Conservation (phyloP, 2,113 vertebrate species). For the Phasianus colchicus region DNA sequence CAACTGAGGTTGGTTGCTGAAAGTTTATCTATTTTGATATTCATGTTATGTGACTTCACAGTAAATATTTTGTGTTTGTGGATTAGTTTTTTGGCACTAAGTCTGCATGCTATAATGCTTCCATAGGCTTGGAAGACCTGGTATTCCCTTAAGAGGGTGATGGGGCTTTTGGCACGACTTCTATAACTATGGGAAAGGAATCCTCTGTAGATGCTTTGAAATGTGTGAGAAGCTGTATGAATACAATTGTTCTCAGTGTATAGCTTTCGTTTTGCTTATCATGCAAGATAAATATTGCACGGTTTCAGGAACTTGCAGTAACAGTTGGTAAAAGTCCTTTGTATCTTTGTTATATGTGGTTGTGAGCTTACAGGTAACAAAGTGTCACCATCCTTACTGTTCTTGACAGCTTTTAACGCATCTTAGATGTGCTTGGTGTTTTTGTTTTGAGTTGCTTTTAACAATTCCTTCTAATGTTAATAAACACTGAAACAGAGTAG, state of each 20-base stretch:
- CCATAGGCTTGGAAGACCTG: neutral
- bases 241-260: neutral
- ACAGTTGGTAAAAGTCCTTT: neutral
- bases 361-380: neutral
- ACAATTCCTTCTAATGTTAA: neutral
- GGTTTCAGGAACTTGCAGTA: neutral
- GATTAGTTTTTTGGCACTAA: neutral
- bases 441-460: neutral
- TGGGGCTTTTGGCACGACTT: neutral
- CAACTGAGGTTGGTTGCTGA: neutral
- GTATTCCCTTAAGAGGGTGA: neutral
- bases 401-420: neutral
- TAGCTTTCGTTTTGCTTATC: neutral
- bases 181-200: neutral
- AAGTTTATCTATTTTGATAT: neutral
- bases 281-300: neutral
- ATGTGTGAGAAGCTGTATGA: neutral
- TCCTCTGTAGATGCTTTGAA: neutral
- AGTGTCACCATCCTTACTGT: neutral
- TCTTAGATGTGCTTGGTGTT: neutral
- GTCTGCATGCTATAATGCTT: neutral
- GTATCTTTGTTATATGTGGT: neutral
- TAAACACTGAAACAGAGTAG: neutral
- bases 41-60: fast-evolving
- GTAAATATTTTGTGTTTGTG: neutral